A percentile compares a stretch with the other conserved stretches of the same genome.
Evolutionary conservation across 1,140 invertebrate genomes (phyloP).

Genomic region (Ganaspis sp.): DNA sequence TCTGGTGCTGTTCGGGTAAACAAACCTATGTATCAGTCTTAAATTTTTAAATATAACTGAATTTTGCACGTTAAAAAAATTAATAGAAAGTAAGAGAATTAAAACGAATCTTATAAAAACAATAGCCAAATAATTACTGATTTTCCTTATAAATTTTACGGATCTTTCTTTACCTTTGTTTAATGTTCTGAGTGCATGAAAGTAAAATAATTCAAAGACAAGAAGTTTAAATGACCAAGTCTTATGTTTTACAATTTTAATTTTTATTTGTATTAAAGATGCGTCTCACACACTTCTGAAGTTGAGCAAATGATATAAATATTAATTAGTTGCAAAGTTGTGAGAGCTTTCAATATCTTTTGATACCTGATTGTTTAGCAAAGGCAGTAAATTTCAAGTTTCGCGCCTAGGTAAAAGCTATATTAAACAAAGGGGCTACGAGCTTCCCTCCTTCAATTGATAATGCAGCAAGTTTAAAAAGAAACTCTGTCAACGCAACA

Average conservation of each 20-base stretch:
- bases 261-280: neutral
- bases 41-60: no score
- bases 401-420: constrained; percentile 68
- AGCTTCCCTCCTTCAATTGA: constrained; percentile 64
- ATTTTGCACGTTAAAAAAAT: no score
- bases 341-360: neutral
- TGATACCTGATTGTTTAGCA: neutral
- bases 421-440: constrained; percentile 62
- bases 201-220: no score
- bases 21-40: no score
- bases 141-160: neutral
- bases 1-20: no score
- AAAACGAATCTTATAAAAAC: no score
- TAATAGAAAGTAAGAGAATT: no score
- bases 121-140: neutral
- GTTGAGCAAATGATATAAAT: no score
- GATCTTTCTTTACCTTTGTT: constrained; percentile 17
- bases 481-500: constrained; percentile 53
- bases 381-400: constrained; percentile 66
- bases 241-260: neutral
- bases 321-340: neutral
- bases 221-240: no score
- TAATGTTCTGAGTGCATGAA: neutral
- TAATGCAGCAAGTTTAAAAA: constrained; percentile 65
- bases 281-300: neutral